Conservation (phyloP, 2,113 vertebrate species). For the Channa maculata region DNA sequence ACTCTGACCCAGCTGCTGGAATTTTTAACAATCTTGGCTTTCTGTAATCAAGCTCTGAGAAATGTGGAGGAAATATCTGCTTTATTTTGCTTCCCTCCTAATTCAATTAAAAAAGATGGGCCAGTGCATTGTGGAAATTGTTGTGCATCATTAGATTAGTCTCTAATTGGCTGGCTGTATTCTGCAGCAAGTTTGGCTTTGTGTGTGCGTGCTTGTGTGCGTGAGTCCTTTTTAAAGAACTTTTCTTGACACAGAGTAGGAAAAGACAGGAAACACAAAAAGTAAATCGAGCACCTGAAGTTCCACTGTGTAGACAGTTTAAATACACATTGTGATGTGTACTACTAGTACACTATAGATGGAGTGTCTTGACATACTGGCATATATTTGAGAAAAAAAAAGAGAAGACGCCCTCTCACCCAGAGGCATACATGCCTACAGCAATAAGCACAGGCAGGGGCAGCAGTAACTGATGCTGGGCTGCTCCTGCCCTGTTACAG, state of each 20-base stretch:
- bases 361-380: slow-evolving; percentile 21
- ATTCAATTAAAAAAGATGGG: slow-evolving; percentile 77
- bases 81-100: slow-evolving; percentile 62
- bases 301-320: slow-evolving; percentile 16
- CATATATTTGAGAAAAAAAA: slow-evolving; percentile 26
- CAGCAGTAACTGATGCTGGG: slow-evolving; percentile 19
- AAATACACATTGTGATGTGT: background rate
- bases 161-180: slow-evolving; percentile 59
- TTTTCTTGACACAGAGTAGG: slow-evolving; percentile 1
- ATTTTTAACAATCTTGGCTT: slow-evolving; percentile 65
- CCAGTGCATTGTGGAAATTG: slow-evolving; percentile 55
- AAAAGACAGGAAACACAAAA: slow-evolving; percentile 4
- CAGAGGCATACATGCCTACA: slow-evolving; percentile 36
- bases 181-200: slow-evolving; percentile 32
- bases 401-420: slow-evolving; percentile 26
- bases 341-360: background rate
- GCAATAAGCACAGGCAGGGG: slow-evolving; percentile 39
- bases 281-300: slow-evolving; percentile 13
- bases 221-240: background rate
- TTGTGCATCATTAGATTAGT: slow-evolving; percentile 58
- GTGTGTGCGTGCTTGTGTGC: background rate
- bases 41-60: slow-evolving; percentile 68
- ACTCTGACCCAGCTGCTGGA: slow-evolving; percentile 62
- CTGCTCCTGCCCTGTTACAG: slow-evolving; percentile 41
- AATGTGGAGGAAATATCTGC: slow-evolving; percentile 61